Evolutionary conservation across 2,888 invertebrate species (phyloP).

Genomic region (Frankliniella fusca): DNA sequence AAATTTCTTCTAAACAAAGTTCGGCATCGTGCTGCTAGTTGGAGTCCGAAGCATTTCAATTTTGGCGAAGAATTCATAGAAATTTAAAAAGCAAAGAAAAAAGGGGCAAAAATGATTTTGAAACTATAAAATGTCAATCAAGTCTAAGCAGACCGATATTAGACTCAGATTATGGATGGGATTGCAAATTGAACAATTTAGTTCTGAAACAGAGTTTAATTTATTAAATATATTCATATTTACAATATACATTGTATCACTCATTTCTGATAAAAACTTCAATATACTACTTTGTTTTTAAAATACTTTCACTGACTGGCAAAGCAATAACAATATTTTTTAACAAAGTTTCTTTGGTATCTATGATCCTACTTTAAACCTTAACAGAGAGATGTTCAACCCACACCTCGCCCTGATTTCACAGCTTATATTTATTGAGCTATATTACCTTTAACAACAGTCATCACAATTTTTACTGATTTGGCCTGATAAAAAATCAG

Average conservation of each 20-base stretch:
- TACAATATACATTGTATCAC: constrained; percentile 2
- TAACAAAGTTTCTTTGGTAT: constrained; percentile 11
- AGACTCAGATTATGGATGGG: no score
- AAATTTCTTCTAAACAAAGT: no score
- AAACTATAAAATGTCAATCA: no score
- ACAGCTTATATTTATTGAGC: constrained; percentile 6
- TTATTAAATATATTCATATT: background rate
- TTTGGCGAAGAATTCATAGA: no score
- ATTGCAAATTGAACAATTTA: background rate
- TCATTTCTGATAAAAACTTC: background rate
- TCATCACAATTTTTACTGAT: background rate
- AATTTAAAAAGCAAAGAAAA: no score
- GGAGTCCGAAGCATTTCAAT: no score
- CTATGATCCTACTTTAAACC: background rate
- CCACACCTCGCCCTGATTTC: background rate
- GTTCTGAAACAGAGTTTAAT: background rate
- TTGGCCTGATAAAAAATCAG: background rate
- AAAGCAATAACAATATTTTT: constrained; percentile 16
- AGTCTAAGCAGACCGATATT: no score
- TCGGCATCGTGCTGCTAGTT: no score
- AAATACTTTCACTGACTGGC: background rate
- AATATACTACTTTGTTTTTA: background rate
- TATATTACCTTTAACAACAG: background rate
- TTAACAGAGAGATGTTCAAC: background rate
- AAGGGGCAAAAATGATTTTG: no score